Conservation (phyloP, 2,888 invertebrate genomes). For the Orthosia gothica region DNA sequence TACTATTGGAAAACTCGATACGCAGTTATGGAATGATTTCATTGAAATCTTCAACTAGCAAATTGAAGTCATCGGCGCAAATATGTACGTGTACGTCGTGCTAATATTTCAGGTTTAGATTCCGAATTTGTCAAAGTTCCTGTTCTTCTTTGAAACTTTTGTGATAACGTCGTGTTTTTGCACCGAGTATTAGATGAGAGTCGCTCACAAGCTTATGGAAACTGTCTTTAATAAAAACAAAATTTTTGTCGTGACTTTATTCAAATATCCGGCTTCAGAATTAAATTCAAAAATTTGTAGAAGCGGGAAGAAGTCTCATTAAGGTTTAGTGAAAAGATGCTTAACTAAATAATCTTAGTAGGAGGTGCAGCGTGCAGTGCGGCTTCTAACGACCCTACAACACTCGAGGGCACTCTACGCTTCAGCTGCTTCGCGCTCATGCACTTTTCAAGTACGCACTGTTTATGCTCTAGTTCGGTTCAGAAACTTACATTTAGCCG, state of each 20-base stretch:
- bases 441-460: constrained; percentile 89
- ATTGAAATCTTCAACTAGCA: background rate
- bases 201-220: background rate
- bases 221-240: constrained; percentile 22
- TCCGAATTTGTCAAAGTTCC: constrained; percentile 15
- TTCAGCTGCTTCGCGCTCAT: constrained; percentile 82
- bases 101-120: constrained; percentile 19
- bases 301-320: constrained; percentile 71
- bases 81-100: constrained; percentile 7
- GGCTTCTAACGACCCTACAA: constrained; percentile 83
- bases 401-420: constrained; percentile 79
- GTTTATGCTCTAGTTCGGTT: constrained; percentile 86
- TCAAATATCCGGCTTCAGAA: constrained; percentile 26
- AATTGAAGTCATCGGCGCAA: constrained; percentile 21
- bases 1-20: constrained; percentile 46
- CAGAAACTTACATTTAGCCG: constrained; percentile 75
- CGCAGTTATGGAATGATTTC: constrained; percentile 1
- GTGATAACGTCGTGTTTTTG: constrained; percentile 16
- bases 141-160: constrained; percentile 33
- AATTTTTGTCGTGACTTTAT: constrained; percentile 31
- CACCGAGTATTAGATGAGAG: background rate
- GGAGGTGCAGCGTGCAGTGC: constrained; percentile 72
- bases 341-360: constrained; percentile 79
- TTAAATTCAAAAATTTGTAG: constrained; percentile 49
- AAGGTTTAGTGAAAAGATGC: constrained; percentile 77